Conservation (phyloP, 2,888 invertebrate genomes). For the Hyppa rectilinea region DNA sequence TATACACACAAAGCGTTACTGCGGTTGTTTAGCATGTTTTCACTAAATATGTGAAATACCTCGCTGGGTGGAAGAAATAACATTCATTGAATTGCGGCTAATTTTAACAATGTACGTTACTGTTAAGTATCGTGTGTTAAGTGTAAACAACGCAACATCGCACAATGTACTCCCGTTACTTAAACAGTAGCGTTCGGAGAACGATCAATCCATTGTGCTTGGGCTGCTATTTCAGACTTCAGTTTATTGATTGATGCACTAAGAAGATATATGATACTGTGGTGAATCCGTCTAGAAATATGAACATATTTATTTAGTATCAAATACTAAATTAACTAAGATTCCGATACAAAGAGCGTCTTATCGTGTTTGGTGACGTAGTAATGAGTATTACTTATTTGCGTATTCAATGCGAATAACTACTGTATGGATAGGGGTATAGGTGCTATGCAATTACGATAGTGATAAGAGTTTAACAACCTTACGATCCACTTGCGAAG, state of each 20-base stretch:
- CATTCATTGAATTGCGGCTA: conserved; percentile 77
- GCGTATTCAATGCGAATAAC: conserved; percentile 29
- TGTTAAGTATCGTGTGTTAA: conserved; percentile 76
- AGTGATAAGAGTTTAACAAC: conserved; percentile 54
- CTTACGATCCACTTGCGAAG: conserved; percentile 23
- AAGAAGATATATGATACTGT: conserved; percentile 40
- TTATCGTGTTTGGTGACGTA: conserved; percentile 43
- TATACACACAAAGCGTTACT: conserved; percentile 41
- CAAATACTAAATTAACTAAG: not conserved
- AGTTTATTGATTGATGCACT: conserved; percentile 60
- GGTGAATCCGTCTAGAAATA: not conserved
- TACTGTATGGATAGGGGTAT: conserved; percentile 16
- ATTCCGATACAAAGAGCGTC: conserved; percentile 30
- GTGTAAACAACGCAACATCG: conserved; percentile 79
- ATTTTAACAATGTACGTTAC: conserved; percentile 82
- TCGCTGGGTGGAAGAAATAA: conserved; percentile 74
- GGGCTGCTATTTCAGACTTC: conserved; percentile 64
- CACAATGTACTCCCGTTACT: conserved; percentile 79
- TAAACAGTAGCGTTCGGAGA: conserved; percentile 79
- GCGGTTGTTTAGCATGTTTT: conserved; percentile 68
- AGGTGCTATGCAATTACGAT: conserved; percentile 1
- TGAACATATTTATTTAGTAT: not conserved
- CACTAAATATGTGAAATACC: conserved; percentile 75
- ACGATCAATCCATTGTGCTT: conserved; percentile 70
- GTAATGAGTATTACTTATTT: conserved; percentile 42